phyloP scores from a whole-genome alignment of 2,888 invertebrate species.

The Rhodophaea formosa region DNA sequence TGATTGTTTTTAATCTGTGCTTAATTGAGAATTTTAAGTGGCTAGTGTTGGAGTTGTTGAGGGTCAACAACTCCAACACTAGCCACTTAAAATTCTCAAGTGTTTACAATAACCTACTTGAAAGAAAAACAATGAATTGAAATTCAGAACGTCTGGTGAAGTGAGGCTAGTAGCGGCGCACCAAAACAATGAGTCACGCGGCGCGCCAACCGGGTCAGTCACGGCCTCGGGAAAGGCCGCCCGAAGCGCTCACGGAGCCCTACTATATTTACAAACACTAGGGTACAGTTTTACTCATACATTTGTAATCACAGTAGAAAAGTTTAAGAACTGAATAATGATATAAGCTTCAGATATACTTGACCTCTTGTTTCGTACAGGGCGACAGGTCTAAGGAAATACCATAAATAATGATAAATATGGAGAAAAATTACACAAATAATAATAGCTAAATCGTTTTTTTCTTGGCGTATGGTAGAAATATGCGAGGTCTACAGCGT shows the following conservation, averaged over 20 bases:
- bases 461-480: too few relatives aligned
- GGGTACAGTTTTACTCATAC: neutral
- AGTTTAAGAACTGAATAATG: too few relatives aligned
- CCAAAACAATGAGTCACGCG: slow-evolving; percentile 65
- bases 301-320: neutral
- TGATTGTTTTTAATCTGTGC: too few relatives aligned
- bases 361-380: too few relatives aligned
- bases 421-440: too few relatives aligned
- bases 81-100: neutral
- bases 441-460: too few relatives aligned
- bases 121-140: neutral
- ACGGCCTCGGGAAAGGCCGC: slow-evolving; percentile 67
- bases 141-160: slow-evolving; percentile 13
- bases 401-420: too few relatives aligned
- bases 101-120: neutral
- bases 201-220: slow-evolving; percentile 63
- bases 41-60: neutral
- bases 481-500: too few relatives aligned
- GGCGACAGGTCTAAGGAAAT: too few relatives aligned
- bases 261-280: slow-evolving; percentile 14
- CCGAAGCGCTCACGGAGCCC: neutral
- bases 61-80: neutral
- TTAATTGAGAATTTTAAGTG: neutral
- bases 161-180: slow-evolving; percentile 33
- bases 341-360: too few relatives aligned